Conservation (phyloP, 1,140 invertebrate genomes). For the Drosophila oshimai region DNA sequence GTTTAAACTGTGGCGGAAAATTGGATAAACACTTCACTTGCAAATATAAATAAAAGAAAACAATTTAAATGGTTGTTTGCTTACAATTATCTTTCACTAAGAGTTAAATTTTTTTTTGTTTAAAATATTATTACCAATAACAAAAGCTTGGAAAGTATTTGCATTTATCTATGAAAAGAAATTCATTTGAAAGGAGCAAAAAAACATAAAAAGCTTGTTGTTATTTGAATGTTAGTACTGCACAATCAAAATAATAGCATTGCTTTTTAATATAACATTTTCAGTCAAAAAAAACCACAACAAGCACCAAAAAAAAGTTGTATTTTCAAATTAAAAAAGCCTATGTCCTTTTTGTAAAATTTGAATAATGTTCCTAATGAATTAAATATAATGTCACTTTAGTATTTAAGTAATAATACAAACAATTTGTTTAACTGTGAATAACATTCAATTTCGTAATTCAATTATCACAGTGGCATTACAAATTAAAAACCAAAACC, state of each 20-base stretch:
- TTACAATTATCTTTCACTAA: constrained; percentile 11
- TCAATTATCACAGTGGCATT: not conserved
- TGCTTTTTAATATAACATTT: too few relatives aligned
- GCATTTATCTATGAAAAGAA: not conserved
- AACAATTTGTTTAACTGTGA: not conserved
- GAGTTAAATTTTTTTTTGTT: not conserved
- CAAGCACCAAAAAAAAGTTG: too few relatives aligned
- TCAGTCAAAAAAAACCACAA: too few relatives aligned
- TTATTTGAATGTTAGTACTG: too few relatives aligned
- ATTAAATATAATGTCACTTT: too few relatives aligned
- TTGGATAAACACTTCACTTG: constrained; percentile 2
- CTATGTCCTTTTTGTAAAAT: too few relatives aligned
- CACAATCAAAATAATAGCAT: too few relatives aligned
- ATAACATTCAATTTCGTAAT: not conserved
- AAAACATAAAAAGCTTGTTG: too few relatives aligned
- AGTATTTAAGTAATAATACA: too few relatives aligned
- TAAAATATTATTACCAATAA: not conserved
- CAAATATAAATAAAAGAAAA: constrained; percentile 12
- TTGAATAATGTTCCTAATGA: too few relatives aligned
- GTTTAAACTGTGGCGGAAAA: constrained; percentile 19
- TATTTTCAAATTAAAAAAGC: too few relatives aligned
- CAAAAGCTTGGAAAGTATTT: not conserved
- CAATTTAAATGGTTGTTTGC: constrained; percentile 15
- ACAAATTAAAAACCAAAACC: not conserved
- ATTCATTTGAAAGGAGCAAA: too few relatives aligned